A percentile compares a stretch with the other conserved stretches of the same genome.
phyloP scores from a whole-genome alignment of 2,797 vertebrate species.

The Zalophus californianus region DNA sequence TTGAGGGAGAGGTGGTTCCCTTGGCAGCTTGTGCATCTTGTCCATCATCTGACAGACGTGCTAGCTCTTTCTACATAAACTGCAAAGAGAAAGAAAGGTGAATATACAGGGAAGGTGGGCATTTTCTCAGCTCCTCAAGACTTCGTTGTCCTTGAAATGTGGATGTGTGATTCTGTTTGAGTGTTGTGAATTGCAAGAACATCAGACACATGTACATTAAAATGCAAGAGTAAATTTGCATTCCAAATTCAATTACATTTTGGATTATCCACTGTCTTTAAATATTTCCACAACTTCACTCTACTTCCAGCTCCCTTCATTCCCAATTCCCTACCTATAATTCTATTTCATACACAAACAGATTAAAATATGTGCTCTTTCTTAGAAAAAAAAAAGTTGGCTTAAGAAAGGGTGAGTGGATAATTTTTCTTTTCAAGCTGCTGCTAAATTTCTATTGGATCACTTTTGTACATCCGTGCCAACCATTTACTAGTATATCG shows the following conservation, averaged over 20 bases:
- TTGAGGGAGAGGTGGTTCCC: background rate
- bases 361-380: slow-evolving; percentile 52
- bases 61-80: fast-evolving
- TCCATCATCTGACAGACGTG: background rate
- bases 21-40: too few relatives aligned
- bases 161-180: background rate
- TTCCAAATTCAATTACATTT: slow-evolving; percentile 67
- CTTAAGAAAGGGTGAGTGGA: slow-evolving; percentile 64
- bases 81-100: background rate
- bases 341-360: slow-evolving; percentile 54
- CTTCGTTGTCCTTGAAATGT: slow-evolving; percentile 16
- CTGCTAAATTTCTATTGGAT: slow-evolving; percentile 70
- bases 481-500: slow-evolving; percentile 19
- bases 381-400: slow-evolving; percentile 66
- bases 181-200: slow-evolving; percentile 5
- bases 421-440: slow-evolving; percentile 74
- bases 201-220: slow-evolving; percentile 58
- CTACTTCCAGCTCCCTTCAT: background rate
- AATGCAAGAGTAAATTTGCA: slow-evolving; percentile 54
- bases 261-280: slow-evolving; percentile 66
- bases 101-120: background rate
- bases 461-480: background rate
- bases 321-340: slow-evolving; percentile 54
- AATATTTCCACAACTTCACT: slow-evolving; percentile 71
- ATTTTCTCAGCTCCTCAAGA: background rate